Conservation (phyloP, 2,113 vertebrate species). For the Tetrax tetrax region DNA sequence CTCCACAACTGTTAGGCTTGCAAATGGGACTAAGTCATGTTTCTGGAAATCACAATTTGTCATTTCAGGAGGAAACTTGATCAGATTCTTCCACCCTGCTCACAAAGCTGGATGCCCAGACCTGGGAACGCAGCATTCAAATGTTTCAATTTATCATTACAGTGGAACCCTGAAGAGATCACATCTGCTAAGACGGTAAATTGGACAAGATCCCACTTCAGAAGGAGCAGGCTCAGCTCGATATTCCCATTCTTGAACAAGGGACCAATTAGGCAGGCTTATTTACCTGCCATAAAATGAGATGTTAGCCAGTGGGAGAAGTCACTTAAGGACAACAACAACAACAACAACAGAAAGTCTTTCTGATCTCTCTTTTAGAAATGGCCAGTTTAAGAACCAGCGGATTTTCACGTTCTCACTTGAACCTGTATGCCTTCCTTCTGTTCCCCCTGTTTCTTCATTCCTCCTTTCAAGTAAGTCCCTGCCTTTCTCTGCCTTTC, state of each 20-base stretch:
- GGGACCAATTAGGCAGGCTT: constrained; percentile 63
- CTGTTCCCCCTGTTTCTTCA: neutral
- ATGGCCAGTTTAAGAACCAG: neutral
- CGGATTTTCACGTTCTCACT: neutral
- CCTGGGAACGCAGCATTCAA: constrained; percentile 42
- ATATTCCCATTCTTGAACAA: constrained; percentile 59
- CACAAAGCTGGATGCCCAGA: constrained; percentile 1
- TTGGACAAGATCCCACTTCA: constrained; percentile 66
- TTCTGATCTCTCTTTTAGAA: constrained; percentile 36
- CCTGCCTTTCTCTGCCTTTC: neutral
- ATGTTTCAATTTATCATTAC: constrained; percentile 74
- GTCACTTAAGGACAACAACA: constrained; percentile 58
- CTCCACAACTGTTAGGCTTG: neutral
- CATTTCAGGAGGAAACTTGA: constrained; percentile 47
- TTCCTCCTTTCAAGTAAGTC: neutral
- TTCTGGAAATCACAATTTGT: constrained; percentile 46
- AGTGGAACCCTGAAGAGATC: constrained; percentile 72
- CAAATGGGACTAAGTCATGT: neutral
- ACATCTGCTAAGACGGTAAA: constrained; percentile 66
- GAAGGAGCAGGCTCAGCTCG: constrained; percentile 41
- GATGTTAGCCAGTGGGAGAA: constrained; percentile 59
- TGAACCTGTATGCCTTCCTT: neutral
- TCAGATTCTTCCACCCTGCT: neutral
- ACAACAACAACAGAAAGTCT: constrained; percentile 19
- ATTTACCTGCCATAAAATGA: constrained; percentile 67